phyloP scores from a whole-genome alignment of 2,888 invertebrate genomes.

The Hirtodrosophila alboralis region DNA sequence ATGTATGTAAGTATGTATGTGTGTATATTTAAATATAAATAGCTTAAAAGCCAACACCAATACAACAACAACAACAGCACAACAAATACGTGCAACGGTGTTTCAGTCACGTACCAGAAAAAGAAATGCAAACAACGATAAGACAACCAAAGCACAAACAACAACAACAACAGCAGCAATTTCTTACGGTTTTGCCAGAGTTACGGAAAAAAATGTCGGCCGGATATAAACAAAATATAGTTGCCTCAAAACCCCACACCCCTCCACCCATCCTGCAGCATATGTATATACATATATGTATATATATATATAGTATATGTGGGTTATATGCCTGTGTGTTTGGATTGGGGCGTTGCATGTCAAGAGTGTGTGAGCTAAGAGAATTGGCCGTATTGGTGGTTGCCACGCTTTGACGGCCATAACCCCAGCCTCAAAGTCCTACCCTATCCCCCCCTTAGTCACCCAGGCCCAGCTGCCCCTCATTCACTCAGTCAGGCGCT shows the following conservation, averaged over 20 bases:
- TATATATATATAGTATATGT: conserved; percentile 12
- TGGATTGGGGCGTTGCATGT: conserved; percentile 54
- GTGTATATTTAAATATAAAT: conserved; percentile 13
- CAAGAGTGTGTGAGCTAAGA: conserved; percentile 40
- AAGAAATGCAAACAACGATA: conserved; percentile 53
- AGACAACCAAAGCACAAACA: conserved; percentile 33
- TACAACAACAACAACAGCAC: conserved; percentile 20
- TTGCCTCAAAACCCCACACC: conserved; percentile 22
- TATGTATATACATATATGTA: conserved; percentile 18
- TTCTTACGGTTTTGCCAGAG: conserved; percentile 32
- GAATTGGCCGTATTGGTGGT: conserved; percentile 57
- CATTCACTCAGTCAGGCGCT: conserved; percentile 31
- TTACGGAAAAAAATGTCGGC: conserved; percentile 40
- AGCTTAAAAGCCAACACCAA: conserved; percentile 22
- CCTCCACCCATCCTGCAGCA: conserved; percentile 19
- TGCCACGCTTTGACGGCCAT: conserved; percentile 59
- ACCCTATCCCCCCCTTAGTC: not conserved
- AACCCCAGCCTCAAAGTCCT: conserved; percentile 23
- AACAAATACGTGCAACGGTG: conserved; percentile 72
- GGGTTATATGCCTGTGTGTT: conserved; percentile 10
- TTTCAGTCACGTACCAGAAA: conserved; percentile 74
- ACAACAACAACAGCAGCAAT: conserved; percentile 15
- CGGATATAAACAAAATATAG: conserved; percentile 66
- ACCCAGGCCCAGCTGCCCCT: conserved; percentile 12
- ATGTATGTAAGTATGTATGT: conserved; percentile 11